Evolutionary conservation across 1,140 invertebrate species (phyloP).

Genomic region (Thaumetopoea pityocampa): DNA sequence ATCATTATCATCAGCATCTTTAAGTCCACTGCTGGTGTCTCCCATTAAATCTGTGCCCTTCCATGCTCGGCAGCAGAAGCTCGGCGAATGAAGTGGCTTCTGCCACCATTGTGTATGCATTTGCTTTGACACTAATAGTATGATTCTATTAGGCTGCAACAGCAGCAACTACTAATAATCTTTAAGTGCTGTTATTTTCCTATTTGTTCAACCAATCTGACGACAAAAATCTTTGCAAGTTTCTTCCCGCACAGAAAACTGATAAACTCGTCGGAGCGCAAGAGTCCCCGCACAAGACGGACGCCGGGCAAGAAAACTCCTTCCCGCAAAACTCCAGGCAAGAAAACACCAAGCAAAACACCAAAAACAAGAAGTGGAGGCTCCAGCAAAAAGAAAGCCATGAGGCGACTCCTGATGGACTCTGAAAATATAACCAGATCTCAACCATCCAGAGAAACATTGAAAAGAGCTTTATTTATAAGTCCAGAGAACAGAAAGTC

Average conservation of each 20-base stretch:
- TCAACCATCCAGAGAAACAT: constrained; percentile 66
- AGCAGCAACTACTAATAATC: too few relatives aligned
- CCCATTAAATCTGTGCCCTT: too few relatives aligned
- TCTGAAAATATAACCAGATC: constrained; percentile 45
- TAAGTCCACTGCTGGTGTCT: too few relatives aligned
- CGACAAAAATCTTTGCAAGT: constrained; percentile 36
- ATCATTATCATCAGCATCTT: too few relatives aligned
- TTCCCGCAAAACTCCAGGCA: constrained; percentile 51
- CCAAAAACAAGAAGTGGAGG: constrained; percentile 68
- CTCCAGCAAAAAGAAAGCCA: constrained; percentile 71
- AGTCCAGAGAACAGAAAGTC: constrained; percentile 75
- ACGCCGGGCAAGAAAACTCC: constrained; percentile 67
- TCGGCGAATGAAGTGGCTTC: too few relatives aligned
- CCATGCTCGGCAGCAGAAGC: too few relatives aligned
- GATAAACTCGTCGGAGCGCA: constrained; percentile 53
- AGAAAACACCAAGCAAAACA: constrained; percentile 66
- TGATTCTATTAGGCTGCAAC: too few relatives aligned
- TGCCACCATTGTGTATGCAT: too few relatives aligned
- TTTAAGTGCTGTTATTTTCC: too few relatives aligned
- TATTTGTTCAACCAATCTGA: constrained; percentile 32
- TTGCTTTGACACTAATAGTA: too few relatives aligned
- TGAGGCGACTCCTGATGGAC: constrained; percentile 52
- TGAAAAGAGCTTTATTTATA: constrained; percentile 80
- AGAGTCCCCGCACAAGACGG: constrained; percentile 62
- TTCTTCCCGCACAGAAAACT: constrained; percentile 72